Percentiles rank a stretch among this genome's conserved stretches.
These are phyloP conservation scores for Drosophila parvula DNA, from an alignment of 1,140 invertebrate genomes.

Conservation along the genomic window DNA sequence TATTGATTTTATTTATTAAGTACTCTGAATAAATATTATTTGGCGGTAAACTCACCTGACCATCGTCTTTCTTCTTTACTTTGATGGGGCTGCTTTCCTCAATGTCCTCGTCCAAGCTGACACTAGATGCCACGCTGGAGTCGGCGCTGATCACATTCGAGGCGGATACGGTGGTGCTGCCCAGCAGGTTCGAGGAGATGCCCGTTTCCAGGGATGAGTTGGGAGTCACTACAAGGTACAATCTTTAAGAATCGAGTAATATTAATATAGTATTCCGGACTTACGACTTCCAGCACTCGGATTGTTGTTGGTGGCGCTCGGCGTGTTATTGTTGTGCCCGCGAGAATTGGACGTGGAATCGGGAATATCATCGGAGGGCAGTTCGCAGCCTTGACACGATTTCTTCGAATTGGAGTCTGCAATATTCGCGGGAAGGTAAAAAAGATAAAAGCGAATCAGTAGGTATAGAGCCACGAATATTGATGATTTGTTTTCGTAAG, in stretches of 20 bases:
- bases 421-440: constrained; percentile 45
- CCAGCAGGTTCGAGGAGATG: constrained; percentile 78
- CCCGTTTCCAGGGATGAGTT: constrained; percentile 83
- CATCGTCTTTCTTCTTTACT: constrained; percentile 83
- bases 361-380: constrained; percentile 89
- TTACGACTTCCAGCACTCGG: constrained; percentile 82
- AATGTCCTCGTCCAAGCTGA: constrained; percentile 80
- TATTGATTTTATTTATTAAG: background rate
- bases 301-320: constrained; percentile 90
- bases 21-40: background rate
- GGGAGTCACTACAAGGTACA: constrained; percentile 65
- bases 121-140: constrained; percentile 83
- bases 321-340: constrained; percentile 90
- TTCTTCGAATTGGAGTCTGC: constrained; percentile 87
- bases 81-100: constrained; percentile 82
- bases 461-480: constrained; percentile 52
- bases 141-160: constrained; percentile 83
- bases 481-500: constrained; percentile 70
- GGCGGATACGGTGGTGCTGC: constrained; percentile 77
- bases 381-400: constrained; percentile 95
- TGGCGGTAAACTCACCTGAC: constrained; percentile 52
- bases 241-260: background rate
- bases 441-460: constrained; percentile 60
- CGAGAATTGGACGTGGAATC: constrained; percentile 88
- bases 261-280: constrained; percentile 2